Evolutionary conservation across 1,140 invertebrate genomes (phyloP), one percentile per base, ranked within the genome.

Genomic region (Leptopilina clavipes): DNA sequence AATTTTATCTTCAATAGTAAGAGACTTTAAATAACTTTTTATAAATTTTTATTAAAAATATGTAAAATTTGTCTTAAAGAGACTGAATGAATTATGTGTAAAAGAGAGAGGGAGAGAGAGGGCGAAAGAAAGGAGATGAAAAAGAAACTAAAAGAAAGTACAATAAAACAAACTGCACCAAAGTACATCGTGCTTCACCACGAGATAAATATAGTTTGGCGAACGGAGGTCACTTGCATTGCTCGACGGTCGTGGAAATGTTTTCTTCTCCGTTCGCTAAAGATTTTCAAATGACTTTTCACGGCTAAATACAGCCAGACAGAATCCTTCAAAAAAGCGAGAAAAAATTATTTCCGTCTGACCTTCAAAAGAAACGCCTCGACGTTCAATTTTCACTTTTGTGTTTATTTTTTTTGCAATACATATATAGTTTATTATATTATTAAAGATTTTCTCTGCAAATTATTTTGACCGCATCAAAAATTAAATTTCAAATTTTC

Each of bases 151-250:
- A 81, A 77, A 81, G 79, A 79, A 83, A 78, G 78, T 78, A 88
- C 85, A 87, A 87, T 85, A 85, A 87, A 83, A 85, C 83, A 81
- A 83, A 85, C 86, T 84, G 74, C 82, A 83, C 76, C 56, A 75
- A 82, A 84, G 83, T 85, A 87, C 86, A 84, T 81, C 81, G 86
- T 78, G 85, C 81, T 84, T 85, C 79, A 84, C 78, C 81, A 75
- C 79, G 83, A 78, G 85, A 87, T 87, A 89, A 89, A 89, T 89
- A 87, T 89, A 89, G 87, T 87, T 84, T 86, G 85, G 79, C 80
- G 80, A 85, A 88, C 87, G 84, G 87, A 88, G 85, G 86, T 87
- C 87, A 87, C 83, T 87, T 86, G 85, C 87, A 87, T 85, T 84
- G 81, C 85, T 81, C 81, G 85, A 73, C 82, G 75, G 77, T 81